Conservation (phyloP, 2,797 vertebrate genomes). For the Tarsius wallacei region DNA sequence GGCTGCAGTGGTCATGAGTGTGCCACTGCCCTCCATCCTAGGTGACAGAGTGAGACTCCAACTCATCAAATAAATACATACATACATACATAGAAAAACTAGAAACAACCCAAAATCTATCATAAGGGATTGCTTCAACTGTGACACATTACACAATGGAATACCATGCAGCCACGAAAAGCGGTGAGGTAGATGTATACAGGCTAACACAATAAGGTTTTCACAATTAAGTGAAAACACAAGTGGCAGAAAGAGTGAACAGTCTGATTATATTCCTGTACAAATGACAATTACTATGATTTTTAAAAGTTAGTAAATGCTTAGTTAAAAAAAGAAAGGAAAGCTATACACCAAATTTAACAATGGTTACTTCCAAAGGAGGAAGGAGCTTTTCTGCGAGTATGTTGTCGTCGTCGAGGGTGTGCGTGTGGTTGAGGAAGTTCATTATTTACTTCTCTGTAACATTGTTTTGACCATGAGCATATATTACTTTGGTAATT, state of each 20-base stretch:
- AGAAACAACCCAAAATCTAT: background rate
- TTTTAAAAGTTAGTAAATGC: slow-evolving; percentile 27
- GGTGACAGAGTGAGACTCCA: too few species aligned
- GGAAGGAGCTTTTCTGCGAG: background rate
- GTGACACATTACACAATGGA: background rate
- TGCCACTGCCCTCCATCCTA: too few species aligned
- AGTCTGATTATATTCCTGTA: slow-evolving; percentile 53
- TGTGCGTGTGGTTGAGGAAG: background rate
- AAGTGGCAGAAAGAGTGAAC: slow-evolving; percentile 21
- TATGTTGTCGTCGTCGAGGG: background rate
- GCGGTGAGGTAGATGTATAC: background rate
- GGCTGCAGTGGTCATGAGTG: too few species aligned
- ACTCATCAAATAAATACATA: too few species aligned
- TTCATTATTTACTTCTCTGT: background rate
- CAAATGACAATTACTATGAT: background rate
- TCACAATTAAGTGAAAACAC: background rate
- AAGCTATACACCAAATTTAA: background rate
- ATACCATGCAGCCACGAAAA: background rate
- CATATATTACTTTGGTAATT: background rate
- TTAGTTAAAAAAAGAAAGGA: background rate
- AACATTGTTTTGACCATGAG: background rate
- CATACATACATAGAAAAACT: background rate
- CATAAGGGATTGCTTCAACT: background rate
- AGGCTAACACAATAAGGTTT: background rate
- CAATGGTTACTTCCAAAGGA: background rate